Evolutionary conservation across 53 echinoderm and acorn worm genomes (phyloP).

Genomic region (Paracentrotus lividus): DNA sequence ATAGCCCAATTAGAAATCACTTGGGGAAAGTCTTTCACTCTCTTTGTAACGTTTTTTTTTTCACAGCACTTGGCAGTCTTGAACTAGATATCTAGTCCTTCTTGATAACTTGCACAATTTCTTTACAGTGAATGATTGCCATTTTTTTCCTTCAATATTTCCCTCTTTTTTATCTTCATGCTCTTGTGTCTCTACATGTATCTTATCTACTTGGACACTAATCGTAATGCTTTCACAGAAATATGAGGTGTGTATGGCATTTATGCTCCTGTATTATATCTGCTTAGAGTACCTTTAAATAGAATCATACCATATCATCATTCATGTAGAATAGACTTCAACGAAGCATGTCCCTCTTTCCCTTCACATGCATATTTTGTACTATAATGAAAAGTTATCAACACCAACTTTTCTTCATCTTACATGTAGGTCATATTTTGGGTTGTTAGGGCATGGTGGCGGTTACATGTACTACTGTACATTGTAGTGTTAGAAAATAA

Average conservation of each 20-base stretch:
- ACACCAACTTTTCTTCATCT: neutral
- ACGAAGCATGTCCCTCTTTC: neutral
- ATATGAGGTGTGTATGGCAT: slow-evolving; percentile 41
- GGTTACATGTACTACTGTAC: too few species aligned
- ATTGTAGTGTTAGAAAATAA: too few species aligned
- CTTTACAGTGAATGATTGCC: neutral
- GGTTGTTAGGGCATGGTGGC: neutral
- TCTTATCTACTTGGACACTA: slow-evolving; percentile 15
- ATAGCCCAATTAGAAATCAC: too few species aligned
- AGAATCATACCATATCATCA: neutral
- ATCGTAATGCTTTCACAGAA: slow-evolving; percentile 1
- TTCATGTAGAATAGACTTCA: neutral
- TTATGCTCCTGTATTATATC: slow-evolving; percentile 5
- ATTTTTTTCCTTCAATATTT: neutral
- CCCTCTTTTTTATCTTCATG: neutral
- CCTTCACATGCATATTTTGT: neutral
- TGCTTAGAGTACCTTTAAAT: neutral
- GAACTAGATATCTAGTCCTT: neutral
- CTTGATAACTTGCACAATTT: neutral
- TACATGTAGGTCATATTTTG: neutral
- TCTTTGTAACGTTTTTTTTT: too few species aligned
- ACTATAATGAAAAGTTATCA: neutral
- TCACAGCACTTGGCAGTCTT: neutral
- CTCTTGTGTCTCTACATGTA: neutral
- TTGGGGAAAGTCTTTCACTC: too few species aligned